phyloP scores from a whole-genome alignment of 2,113 vertebrate species.

The Calidris pugnax region DNA sequence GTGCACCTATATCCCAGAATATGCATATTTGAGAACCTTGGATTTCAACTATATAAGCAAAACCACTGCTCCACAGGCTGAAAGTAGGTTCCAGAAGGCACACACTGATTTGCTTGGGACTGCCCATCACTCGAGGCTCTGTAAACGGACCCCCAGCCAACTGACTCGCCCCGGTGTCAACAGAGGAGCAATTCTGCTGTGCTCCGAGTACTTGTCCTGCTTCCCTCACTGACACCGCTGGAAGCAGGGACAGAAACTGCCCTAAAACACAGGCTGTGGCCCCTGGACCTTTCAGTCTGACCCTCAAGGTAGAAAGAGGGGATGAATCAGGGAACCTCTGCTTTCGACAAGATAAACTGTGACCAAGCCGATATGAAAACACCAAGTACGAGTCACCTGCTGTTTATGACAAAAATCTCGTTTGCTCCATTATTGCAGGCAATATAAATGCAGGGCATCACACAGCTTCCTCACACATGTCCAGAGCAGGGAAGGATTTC shows the following conservation, averaged over 20 bases:
- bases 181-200: neutral
- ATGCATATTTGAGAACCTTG: neutral
- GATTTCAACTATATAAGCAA: neutral
- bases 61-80: neutral
- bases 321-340: neutral
- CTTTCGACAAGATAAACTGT: neutral
- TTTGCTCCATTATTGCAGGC: neutral
- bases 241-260: neutral
- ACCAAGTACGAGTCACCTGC: neutral
- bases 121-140: neutral
- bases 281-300: neutral
- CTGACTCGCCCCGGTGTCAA: neutral
- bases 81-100: neutral
- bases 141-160: neutral
- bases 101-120: neutral
- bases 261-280: neutral
- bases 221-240: neutral
- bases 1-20: neutral
- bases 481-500: neutral
- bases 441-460: neutral
- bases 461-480: neutral
- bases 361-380: neutral
- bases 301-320: neutral
- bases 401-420: neutral
- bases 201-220: neutral